These are phyloP conservation scores for Sarcophaga carnaria DNA, from an alignment of 2,888 invertebrate genomes.

Conservation along the genomic window DNA sequence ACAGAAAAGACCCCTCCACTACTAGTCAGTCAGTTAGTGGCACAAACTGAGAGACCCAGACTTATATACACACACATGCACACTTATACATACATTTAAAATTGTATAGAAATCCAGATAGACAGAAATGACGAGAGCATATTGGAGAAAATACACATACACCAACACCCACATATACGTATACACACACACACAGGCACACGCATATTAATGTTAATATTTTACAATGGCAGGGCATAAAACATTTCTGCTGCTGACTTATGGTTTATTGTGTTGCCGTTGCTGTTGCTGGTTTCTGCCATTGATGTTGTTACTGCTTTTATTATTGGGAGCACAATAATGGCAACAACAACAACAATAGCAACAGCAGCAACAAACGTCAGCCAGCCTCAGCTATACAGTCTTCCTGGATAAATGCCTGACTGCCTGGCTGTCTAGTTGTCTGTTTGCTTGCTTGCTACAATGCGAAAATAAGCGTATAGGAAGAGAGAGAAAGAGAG, in stretches of 20 bases:
- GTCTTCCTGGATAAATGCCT: constrained; percentile 56
- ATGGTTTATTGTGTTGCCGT: constrained; percentile 53
- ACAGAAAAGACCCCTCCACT: constrained; percentile 19
- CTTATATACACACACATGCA: not conserved
- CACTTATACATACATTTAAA: no score
- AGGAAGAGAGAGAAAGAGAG: not conserved
- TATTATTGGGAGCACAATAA: constrained; percentile 62
- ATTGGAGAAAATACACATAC: no score
- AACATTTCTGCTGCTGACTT: constrained; percentile 61
- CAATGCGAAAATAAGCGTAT: constrained; percentile 56
- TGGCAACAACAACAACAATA: constrained; percentile 46
- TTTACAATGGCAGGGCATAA: constrained; percentile 54
- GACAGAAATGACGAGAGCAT: not conserved
- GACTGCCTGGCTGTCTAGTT: constrained; percentile 12
- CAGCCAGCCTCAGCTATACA: constrained; percentile 40
- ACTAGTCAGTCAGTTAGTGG: constrained; percentile 41
- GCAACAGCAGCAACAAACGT: constrained; percentile 43
- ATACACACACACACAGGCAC: not conserved
- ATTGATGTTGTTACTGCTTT: constrained; percentile 43
- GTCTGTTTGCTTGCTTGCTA: constrained; percentile 36
- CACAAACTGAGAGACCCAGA: constrained; percentile 44
- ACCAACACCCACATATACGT: no score
- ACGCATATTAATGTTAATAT: constrained; percentile 60
- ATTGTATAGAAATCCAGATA: not conserved
- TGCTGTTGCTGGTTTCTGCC: constrained; percentile 48